These are phyloP conservation scores for Imbricaverruca yamaguchii DNA, from an alignment of 2,888 invertebrate species.

Conservation along the genomic window DNA sequence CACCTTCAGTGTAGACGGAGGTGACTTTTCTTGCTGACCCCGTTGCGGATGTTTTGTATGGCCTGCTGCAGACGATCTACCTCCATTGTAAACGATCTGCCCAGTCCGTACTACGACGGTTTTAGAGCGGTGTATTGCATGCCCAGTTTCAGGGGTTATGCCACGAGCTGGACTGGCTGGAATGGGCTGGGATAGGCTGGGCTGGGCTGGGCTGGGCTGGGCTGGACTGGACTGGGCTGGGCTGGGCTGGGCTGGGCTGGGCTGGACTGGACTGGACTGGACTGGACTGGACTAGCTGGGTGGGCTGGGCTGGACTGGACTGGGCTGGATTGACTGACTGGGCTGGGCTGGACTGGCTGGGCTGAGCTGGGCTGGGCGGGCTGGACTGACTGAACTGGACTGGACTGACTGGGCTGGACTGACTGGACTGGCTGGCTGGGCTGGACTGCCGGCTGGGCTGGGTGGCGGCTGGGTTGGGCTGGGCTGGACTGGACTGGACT, in stretches of 20 bases:
- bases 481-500: constrained; percentile 1
- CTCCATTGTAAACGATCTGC: not conserved
- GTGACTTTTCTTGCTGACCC: not conserved
- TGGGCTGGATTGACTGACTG: not conserved
- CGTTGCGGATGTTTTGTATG: not conserved
- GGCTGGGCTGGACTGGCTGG: constrained; percentile 21
- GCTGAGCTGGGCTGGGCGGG: constrained; percentile 23
- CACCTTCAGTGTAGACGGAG: not conserved
- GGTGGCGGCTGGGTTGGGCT: constrained; percentile 6
- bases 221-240: constrained; percentile 15
- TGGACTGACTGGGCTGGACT: not conserved
- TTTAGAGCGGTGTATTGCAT: not conserved
- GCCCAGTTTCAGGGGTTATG: not conserved
- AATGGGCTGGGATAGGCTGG: not conserved
- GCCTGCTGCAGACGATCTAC: not conserved
- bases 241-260: constrained; percentile 11
- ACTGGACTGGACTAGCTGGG: not conserved
- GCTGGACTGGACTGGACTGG: constrained; percentile 8
- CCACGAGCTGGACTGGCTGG: too few species aligned
- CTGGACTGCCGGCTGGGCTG: constrained; percentile 5
- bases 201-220: constrained; percentile 19
- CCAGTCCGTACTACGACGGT: too few species aligned
- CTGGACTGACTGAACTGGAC: constrained; percentile 19
- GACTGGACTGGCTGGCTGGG: not conserved
- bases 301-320: constrained; percentile 15